phyloP scores from a whole-genome alignment of 2,113 vertebrate species.

The Heloderma charlesbogerti region DNA sequence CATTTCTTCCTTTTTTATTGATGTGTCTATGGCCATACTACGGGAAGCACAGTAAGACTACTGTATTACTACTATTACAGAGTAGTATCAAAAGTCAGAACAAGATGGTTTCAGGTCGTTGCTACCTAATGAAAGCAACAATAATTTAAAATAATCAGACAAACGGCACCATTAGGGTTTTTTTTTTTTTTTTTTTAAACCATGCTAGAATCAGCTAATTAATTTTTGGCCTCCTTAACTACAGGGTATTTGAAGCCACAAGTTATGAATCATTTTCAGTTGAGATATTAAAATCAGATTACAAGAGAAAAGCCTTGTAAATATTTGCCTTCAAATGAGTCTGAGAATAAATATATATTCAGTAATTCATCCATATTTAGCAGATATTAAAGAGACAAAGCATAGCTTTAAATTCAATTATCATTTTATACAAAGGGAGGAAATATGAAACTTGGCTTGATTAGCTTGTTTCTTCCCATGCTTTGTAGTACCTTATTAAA shows the following conservation, averaged over 20 bases:
- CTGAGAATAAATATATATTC: slow-evolving; percentile 86
- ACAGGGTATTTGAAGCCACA: slow-evolving; percentile 76
- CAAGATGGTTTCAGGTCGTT: slow-evolving; percentile 55
- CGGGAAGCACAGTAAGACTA: background rate
- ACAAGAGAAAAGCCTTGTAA: slow-evolving; percentile 83
- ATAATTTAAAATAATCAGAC: slow-evolving; percentile 73
- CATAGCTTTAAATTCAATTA: slow-evolving; percentile 83
- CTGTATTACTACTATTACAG: background rate
- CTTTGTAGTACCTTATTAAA: slow-evolving; percentile 85
- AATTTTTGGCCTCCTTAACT: slow-evolving; percentile 82
- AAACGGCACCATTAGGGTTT: slow-evolving; percentile 70
- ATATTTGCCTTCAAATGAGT: slow-evolving; percentile 86
- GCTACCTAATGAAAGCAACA: slow-evolving; percentile 69
- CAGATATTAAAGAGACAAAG: slow-evolving; percentile 85
- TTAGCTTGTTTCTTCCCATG: slow-evolving; percentile 83
- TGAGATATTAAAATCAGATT: slow-evolving; percentile 87
- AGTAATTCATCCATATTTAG: slow-evolving; percentile 87
- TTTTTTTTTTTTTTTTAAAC: no score
- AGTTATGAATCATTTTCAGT: slow-evolving; percentile 83
- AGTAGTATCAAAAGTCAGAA: slow-evolving; percentile 48
- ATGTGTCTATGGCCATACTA: no score
- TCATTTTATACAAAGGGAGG: slow-evolving; percentile 80
- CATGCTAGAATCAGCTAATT: slow-evolving; percentile 80
- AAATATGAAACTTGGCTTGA: slow-evolving; percentile 78
- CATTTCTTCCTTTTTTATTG: no score